Conservation (phyloP, 1,140 invertebrate species). For the Lepidurus packardi region DNA sequence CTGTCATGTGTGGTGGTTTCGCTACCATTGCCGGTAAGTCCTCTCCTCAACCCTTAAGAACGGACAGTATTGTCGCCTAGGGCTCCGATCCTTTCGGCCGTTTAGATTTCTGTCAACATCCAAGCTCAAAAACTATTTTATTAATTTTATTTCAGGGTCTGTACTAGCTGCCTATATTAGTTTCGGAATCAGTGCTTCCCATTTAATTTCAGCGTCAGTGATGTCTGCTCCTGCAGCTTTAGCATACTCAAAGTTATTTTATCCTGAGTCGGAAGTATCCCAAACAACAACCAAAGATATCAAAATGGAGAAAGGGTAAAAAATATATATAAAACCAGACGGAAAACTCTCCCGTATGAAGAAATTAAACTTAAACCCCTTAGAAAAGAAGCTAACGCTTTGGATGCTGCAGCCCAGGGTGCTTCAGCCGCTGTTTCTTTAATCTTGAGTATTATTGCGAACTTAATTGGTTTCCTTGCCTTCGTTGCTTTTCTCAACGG, state of each 20-base stretch:
- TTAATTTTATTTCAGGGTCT: slow-evolving; percentile 53
- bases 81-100: background rate
- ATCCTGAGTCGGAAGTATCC: slow-evolving; percentile 78
- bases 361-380: background rate
- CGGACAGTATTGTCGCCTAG: background rate
- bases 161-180: slow-evolving; percentile 86
- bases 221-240: slow-evolving; percentile 93
- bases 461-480: slow-evolving; percentile 85
- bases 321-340: no score
- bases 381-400: slow-evolving; percentile 70
- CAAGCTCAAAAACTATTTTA: slow-evolving; percentile 18
- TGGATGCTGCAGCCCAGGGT: slow-evolving; percentile 85
- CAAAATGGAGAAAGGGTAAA: slow-evolving; percentile 42
- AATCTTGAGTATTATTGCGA: slow-evolving; percentile 80
- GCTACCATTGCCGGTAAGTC: slow-evolving; percentile 84
- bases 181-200: slow-evolving; percentile 75
- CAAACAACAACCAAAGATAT: slow-evolving; percentile 60
- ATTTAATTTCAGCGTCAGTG: slow-evolving; percentile 81
- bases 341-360: background rate
- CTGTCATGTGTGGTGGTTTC: slow-evolving; percentile 89
- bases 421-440: slow-evolving; percentile 71
- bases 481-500: slow-evolving; percentile 77
- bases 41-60: background rate
- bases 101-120: background rate
- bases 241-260: slow-evolving; percentile 80